Percentiles rank a stretch among this genome's conserved stretches.
Conservation (phyloP, 2,888 invertebrate genomes). For the Noctua janthina region DNA sequence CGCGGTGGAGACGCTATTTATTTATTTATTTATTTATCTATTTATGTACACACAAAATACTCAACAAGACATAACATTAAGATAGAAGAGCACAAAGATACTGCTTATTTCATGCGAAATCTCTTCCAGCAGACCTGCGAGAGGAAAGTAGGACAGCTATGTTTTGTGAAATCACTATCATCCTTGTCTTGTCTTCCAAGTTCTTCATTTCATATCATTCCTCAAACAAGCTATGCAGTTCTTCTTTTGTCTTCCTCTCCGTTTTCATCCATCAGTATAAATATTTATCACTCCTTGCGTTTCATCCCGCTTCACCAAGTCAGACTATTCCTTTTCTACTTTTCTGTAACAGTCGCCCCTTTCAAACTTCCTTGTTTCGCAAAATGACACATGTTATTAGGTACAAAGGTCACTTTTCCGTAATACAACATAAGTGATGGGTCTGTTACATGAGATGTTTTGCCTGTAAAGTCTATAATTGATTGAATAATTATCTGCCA, state of each 20-base stretch:
- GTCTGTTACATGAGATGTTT: background rate
- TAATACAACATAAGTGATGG: background rate
- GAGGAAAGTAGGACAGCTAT: too few relatives aligned
- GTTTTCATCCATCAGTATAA: background rate
- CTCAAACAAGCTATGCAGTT: background rate
- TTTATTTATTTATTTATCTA: too few relatives aligned
- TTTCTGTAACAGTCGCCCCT: background rate
- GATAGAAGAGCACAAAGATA: too few relatives aligned
- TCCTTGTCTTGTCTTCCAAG: too few relatives aligned
- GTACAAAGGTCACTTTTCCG: background rate
- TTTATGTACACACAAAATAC: too few relatives aligned
- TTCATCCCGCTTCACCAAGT: background rate
- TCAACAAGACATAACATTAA: too few relatives aligned
- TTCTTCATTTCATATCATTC: too few relatives aligned
- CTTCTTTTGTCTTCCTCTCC: background rate
- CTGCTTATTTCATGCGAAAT: too few relatives aligned
- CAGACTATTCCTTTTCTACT: background rate
- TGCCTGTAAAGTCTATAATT: slow-evolving; percentile 2
- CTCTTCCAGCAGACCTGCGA: too few relatives aligned
- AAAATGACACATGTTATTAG: background rate
- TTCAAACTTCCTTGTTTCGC: background rate
- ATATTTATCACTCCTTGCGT: background rate
- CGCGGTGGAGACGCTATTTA: too few relatives aligned
- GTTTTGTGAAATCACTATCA: too few relatives aligned
- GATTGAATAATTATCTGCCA: background rate